These are phyloP conservation scores for Xanthia togata DNA, from an alignment of 2,888 invertebrate species.

Conservation along the genomic window DNA sequence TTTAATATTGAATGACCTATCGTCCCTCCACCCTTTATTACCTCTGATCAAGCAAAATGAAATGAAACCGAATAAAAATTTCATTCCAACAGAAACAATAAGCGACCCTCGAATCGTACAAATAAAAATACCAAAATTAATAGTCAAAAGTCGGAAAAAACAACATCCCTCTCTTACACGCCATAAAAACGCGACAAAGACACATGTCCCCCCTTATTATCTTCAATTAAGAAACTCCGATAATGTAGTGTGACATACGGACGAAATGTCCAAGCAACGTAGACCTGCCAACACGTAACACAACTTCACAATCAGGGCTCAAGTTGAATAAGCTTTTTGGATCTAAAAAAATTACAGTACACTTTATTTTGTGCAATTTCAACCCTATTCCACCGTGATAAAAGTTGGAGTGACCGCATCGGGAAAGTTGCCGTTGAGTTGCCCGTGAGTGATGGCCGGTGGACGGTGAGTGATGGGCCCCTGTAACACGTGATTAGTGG, in stretches of 20 bases:
- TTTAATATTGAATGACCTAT: slow-evolving; percentile 25
- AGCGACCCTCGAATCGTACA: slow-evolving; percentile 33
- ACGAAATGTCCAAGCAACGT: slow-evolving; percentile 71
- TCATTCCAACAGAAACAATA: slow-evolving; percentile 30
- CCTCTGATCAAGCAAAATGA: slow-evolving; percentile 27
- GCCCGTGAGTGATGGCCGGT: slow-evolving; percentile 70
- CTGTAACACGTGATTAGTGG: slow-evolving; percentile 87
- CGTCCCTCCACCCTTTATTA: slow-evolving; percentile 9
- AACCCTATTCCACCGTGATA: slow-evolving; percentile 67
- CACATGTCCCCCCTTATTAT: slow-evolving; percentile 90
- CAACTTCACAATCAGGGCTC: slow-evolving; percentile 68
- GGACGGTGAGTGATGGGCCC: slow-evolving; percentile 83
- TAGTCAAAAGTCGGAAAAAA: slow-evolving; percentile 80
- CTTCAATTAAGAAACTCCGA: slow-evolving; percentile 90
- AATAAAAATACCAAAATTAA: slow-evolving; percentile 61
- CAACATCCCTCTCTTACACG: slow-evolving; percentile 85
- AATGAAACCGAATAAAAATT: slow-evolving; percentile 37
- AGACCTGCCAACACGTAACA: slow-evolving; percentile 65
- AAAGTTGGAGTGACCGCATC: slow-evolving; percentile 37
- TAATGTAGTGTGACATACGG: slow-evolving; percentile 88
- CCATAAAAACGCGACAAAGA: slow-evolving; percentile 90
- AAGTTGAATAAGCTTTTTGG: slow-evolving; percentile 71
- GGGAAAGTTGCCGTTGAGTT: slow-evolving; percentile 62
- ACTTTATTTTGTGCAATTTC: slow-evolving; percentile 61
- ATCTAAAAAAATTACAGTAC: slow-evolving; percentile 71